These are phyloP conservation scores for Vicugna pacos DNA, from an alignment of 2,113 vertebrate species.

Conservation along the genomic window DNA sequence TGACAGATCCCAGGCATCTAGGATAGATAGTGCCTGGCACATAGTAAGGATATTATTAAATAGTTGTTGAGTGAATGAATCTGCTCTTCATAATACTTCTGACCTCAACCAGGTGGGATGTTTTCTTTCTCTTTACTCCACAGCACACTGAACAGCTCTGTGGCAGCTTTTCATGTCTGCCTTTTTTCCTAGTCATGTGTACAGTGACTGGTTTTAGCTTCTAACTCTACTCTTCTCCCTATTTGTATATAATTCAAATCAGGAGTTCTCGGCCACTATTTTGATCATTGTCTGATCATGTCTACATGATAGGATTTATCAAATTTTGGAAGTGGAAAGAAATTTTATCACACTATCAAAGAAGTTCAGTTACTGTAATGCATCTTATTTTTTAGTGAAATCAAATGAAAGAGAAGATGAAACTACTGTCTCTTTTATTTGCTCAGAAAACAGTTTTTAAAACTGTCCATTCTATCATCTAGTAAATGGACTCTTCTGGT, in stretches of 20 bases:
- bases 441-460: constrained; percentile 25
- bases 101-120: not conserved
- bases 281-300: not conserved
- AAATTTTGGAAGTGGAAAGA: not conserved
- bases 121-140: not conserved
- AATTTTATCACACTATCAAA: not conserved
- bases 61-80: not conserved
- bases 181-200: not conserved
- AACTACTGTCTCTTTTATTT: not conserved
- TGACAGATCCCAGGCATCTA: not conserved
- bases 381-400: constrained; percentile 39
- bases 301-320: not conserved
- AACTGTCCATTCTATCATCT: not conserved
- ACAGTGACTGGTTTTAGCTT: not conserved
- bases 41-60: not conserved
- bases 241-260: not conserved
- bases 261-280: not conserved
- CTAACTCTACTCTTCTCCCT: not conserved
- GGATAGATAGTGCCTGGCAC: not conserved
- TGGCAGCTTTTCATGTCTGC: not conserved
- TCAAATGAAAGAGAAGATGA: constrained; percentile 5
- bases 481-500: not conserved
- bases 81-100: not conserved
- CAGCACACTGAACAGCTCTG: not conserved
- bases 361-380: not conserved